Evolutionary conservation across 2,888 invertebrate species (phyloP), one percentile per base, ranked within the genome.

Genomic region (Ochropacha duplaris): DNA sequence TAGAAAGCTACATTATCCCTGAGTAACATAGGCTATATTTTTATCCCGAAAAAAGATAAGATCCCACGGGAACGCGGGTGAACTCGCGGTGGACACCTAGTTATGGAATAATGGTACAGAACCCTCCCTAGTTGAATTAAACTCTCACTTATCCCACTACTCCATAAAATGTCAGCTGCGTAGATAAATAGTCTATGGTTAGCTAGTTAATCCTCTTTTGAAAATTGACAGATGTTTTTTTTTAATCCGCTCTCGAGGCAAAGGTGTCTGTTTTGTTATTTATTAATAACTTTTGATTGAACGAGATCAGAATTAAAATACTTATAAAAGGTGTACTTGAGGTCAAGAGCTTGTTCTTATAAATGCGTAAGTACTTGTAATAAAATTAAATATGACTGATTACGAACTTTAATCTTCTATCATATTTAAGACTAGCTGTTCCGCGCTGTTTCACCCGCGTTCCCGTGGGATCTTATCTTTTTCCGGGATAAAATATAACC

Each of bases 141-240:
- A 44, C 44, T 44, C 44, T 9, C 6, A 44, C 16, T 9, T 39
- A 16, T 1, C 44, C n/a, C 9, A 1, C 31, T 16, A 19, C 4
- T 39, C 14, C 16, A 39, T 39, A 44, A 19, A 19, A 44, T n/a
- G 36, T 36, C 44, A 44, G 44, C 16, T 44, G 44, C 44, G 44
- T 44, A 44, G 44, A 44, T 19, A 44, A 19, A 44, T 44, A 44
- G 16, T 44, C 44, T 44, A 44, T 44, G 44, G 44, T 44, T 19
- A 44, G 44, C 44, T 44, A 5, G 44, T 44, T 44, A 44, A 44
- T 44, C 44, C 44, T 44, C 44, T 19, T 44, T 44, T 44, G 44
- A 44, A 44, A 44, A 16, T 44, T 44, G 44, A 44, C 44, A 44
- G 44, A 44, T 44, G 44, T 44, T 44, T 44, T 44, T 31, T 44